Percentiles rank a stretch among this genome's conserved stretches.
Conservation (phyloP, 2,888 invertebrate genomes). For the Druceiella hillmani region DNA sequence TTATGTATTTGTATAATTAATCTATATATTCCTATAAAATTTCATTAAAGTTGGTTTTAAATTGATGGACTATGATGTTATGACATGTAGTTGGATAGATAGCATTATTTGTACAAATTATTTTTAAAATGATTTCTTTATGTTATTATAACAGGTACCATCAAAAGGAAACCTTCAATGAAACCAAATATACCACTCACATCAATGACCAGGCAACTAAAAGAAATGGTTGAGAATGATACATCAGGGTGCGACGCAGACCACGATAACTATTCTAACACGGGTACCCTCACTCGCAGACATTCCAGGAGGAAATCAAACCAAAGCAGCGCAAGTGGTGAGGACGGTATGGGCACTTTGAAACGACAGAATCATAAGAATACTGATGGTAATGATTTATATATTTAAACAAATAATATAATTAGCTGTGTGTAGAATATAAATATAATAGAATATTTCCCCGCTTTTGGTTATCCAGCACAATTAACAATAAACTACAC, state of each 20-base stretch:
- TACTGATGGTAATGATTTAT: slow-evolving; percentile 29
- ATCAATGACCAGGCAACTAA: slow-evolving; percentile 83
- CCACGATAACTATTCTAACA: slow-evolving; percentile 25
- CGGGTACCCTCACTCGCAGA: slow-evolving; percentile 55
- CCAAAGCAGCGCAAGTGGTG: slow-evolving; percentile 30
- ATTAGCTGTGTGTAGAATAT: too few species aligned
- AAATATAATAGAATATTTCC: too few species aligned
- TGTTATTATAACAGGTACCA: slow-evolving; percentile 56
- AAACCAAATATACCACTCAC: slow-evolving; percentile 88
- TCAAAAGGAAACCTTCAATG: slow-evolving; percentile 89
- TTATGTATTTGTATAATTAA: too few species aligned
- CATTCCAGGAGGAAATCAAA: slow-evolving; percentile 40
- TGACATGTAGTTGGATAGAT: too few species aligned
- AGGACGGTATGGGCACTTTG: slow-evolving; percentile 34
- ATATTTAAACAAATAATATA: neutral
- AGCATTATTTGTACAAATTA: neutral
- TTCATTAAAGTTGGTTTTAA: too few species aligned
- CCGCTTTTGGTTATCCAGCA: too few species aligned
- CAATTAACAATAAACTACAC: too few species aligned
- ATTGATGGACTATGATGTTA: too few species aligned
- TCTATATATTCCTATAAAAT: too few species aligned
- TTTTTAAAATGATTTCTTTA: neutral
- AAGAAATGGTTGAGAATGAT: slow-evolving; percentile 76
- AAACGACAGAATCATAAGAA: slow-evolving; percentile 43
- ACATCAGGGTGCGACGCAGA: slow-evolving; percentile 31